These are phyloP conservation scores for Folsomia candida DNA, from an alignment of 2,888 invertebrate species.

Conservation along the genomic window DNA sequence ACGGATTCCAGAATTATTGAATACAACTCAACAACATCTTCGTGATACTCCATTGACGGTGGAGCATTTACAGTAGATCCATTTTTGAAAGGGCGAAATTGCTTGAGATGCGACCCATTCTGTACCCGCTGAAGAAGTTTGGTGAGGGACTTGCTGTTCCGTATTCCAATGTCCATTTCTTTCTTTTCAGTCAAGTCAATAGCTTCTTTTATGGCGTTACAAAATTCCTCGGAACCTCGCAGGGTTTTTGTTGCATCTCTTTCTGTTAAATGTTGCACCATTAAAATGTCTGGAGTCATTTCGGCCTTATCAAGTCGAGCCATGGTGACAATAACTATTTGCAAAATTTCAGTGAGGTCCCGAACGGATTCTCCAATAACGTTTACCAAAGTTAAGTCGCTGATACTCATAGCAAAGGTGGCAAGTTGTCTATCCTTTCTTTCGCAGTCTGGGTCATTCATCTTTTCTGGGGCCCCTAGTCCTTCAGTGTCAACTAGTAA, in stretches of 20 bases:
- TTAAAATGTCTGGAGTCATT: not conserved
- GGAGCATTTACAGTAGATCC: not conserved
- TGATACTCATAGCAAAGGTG: conserved; percentile 22
- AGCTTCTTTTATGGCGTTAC: not conserved
- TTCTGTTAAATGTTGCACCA: not conserved
- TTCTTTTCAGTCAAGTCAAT: not conserved
- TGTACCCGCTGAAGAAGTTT: not conserved
- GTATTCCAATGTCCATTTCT: not conserved
- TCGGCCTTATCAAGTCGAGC: not conserved
- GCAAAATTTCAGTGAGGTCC: not conserved
- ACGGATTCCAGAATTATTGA: not conserved
- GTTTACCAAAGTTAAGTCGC: conserved; percentile 13
- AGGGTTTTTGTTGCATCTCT: not conserved
- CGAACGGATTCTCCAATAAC: not conserved
- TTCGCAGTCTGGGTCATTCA: conserved; percentile 1
- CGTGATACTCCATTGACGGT: not conserved
- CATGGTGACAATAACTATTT: not conserved
- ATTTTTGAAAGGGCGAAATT: not conserved
- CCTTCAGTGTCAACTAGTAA: conserved; percentile 26
- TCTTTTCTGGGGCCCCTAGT: conserved; percentile 9
- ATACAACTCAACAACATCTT: not conserved
- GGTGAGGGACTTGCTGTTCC: not conserved
- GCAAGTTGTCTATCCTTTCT: conserved; percentile 18
- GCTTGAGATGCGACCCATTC: not conserved
- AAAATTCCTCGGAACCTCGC: not conserved